A percentile compares a stretch with the other conserved stretches of the same genome.
Evolutionary conservation across 2,113 vertebrate genomes (phyloP).

Genomic region (Paramisgurnus dabryanus): DNA sequence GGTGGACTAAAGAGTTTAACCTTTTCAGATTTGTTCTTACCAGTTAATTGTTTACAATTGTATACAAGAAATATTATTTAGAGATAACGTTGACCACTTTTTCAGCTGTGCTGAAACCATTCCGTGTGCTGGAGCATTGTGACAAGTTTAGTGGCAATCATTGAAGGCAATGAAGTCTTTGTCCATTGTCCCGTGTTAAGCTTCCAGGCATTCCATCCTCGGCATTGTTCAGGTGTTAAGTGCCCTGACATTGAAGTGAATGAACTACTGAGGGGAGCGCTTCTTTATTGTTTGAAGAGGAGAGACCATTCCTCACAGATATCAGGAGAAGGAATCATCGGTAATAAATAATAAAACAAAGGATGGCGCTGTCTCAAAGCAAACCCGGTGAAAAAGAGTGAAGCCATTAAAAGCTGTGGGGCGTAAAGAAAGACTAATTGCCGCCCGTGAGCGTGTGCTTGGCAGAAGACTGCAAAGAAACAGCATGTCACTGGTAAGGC

Average conservation of each 20-base stretch:
- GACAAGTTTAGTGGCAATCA: conserved; percentile 29
- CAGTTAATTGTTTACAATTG: conserved; percentile 34
- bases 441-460: conserved; percentile 43
- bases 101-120: conserved; percentile 7
- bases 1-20: conserved; percentile 49
- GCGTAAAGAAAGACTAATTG: conserved; percentile 58
- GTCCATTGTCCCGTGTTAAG: conserved; percentile 28
- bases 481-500: conserved; percentile 36
- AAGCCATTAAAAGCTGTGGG: conserved; percentile 53
- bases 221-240: conserved; percentile 46
- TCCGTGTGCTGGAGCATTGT: conserved; percentile 22
- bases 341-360: conserved; percentile 59
- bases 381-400: conserved; percentile 49
- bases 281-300: conserved; percentile 35
- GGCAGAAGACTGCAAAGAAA: conserved; percentile 47
- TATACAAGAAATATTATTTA: conserved; percentile 32
- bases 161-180: conserved; percentile 42
- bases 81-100: conserved; percentile 23
- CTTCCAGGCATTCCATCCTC: conserved; percentile 36
- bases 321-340: conserved; percentile 45
- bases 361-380: conserved; percentile 35
- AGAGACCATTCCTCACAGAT: conserved; percentile 9
- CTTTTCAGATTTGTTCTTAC: conserved; percentile 50
- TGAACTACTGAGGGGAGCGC: conserved; percentile 41
- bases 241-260: conserved; percentile 46